phyloP scores from a whole-genome alignment of 2,113 vertebrate species.

The Collichthys lucidus region DNA sequence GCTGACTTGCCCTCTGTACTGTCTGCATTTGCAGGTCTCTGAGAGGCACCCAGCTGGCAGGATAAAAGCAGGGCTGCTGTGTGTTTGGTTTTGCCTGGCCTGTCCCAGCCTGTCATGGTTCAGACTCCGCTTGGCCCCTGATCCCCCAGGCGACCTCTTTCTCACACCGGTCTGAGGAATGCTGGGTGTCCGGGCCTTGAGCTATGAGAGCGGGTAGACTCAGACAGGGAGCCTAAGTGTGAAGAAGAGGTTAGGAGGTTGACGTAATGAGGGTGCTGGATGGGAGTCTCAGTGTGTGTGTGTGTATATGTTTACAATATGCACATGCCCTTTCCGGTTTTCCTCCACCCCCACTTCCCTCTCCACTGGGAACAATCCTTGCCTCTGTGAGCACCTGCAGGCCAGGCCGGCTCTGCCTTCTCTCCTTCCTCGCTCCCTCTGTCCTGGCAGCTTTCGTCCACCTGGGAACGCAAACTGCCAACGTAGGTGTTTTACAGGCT shows the following conservation, averaged over 20 bases:
- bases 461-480: slow-evolving; percentile 68
- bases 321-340: slow-evolving; percentile 9
- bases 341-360: slow-evolving; percentile 17
- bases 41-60: slow-evolving; percentile 8
- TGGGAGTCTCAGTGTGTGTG: slow-evolving; percentile 29
- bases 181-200: slow-evolving; percentile 38
- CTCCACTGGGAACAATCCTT: slow-evolving; percentile 65
- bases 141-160: slow-evolving; percentile 71
- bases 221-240: slow-evolving; percentile 65
- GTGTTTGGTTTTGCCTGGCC: slow-evolving; percentile 19
- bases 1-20: slow-evolving; percentile 38
- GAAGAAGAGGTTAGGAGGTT: slow-evolving; percentile 62
- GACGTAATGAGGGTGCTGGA: slow-evolving; percentile 57
- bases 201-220: slow-evolving; percentile 35
- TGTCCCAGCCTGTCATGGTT: slow-evolving; percentile 19
- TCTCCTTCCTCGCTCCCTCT: slow-evolving; percentile 44
- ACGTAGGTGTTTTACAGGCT: slow-evolving; percentile 66
- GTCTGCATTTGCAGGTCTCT: slow-evolving; percentile 17
- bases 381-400: slow-evolving; percentile 76
- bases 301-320: slow-evolving; percentile 46
- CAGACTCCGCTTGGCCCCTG: slow-evolving; percentile 71
- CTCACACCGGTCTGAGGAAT: slow-evolving; percentile 79
- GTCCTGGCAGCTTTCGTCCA: slow-evolving; percentile 61
- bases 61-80: slow-evolving; percentile 5
- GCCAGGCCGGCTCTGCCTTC: slow-evolving; percentile 30